phyloP scores from a whole-genome alignment of 2,113 vertebrate genomes.

The Tylochromis polylepis region DNA sequence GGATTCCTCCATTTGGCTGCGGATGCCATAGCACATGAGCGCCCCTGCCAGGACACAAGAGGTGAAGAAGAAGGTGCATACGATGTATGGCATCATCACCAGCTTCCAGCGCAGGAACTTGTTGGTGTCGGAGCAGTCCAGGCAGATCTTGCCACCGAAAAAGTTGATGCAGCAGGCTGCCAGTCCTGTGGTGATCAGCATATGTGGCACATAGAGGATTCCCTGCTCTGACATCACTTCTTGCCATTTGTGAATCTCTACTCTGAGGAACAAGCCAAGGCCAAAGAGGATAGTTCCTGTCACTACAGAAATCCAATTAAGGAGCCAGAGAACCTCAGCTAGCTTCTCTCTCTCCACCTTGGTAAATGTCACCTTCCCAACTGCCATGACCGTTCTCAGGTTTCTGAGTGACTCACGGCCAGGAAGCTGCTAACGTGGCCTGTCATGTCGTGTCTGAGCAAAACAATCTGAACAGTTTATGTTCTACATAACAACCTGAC shows the following conservation, averaged over 20 bases:
- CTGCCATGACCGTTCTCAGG: conserved; percentile 70
- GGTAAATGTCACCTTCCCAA: conserved; percentile 83
- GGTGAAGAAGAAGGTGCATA: conserved; percentile 83
- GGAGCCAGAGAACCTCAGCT: conserved; percentile 82
- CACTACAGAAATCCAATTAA: conserved; percentile 86
- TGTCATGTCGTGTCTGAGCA: too few relatives aligned
- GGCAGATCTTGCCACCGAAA: conserved; percentile 84
- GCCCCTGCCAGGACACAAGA: conserved; percentile 81
- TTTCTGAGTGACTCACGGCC: neutral
- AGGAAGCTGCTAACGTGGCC: neutral
- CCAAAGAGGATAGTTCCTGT: conserved; percentile 79
- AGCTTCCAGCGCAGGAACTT: conserved; percentile 85
- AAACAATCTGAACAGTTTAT: neutral
- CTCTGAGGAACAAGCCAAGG: conserved; percentile 83
- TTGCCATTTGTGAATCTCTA: conserved; percentile 80
- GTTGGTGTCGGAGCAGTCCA: conserved; percentile 81
- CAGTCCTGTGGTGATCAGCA: conserved; percentile 81
- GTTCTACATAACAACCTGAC: neutral
- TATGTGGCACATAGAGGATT: conserved; percentile 76
- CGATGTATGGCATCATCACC: conserved; percentile 82
- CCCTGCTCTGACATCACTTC: conserved; percentile 81
- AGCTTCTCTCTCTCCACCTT: conserved; percentile 78
- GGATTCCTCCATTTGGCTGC: conserved; percentile 78
- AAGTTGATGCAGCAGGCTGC: conserved; percentile 85
- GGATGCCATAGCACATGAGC: conserved; percentile 81